Base-by-base conservation (phyloP, 2,888 invertebrate genomes). In the Trichopoda pennipes region DNA sequence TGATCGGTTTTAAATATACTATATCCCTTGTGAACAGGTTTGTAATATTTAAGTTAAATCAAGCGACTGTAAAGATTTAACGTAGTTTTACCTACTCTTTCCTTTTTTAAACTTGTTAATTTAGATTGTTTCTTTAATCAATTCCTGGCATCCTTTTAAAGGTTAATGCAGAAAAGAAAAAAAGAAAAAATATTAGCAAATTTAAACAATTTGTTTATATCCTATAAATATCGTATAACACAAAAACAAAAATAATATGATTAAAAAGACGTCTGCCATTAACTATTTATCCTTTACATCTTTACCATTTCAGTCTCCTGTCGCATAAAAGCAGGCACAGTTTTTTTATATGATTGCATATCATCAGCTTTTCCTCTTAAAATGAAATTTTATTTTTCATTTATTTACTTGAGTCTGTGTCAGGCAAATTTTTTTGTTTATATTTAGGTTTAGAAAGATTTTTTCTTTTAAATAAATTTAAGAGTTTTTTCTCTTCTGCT, bases 311-410 rank as follows among this genome's bases (percentile, higher is more conserved):
- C 7, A 16, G 21, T 63, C 68, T 63, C 42, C 68, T 61, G 61
- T 60, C 55, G 19, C 44, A 53, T 69, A 58, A 44, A 35, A 55
- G 19, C 72, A 70, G 17, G 17, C 70, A 56, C 44, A 60, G 68
- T 72, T 76, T 66, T n/a, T 32, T 32, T 58, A 35, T 70, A 32
- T 72, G 80, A 76, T 80, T 64, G 64, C 76, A 76, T 76, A 80
- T 80, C 80, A 80, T 76, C 70, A 76, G 51, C 75, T 55, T 56
- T 76, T 69, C 17, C 32, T 35, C 49, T 73, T 47, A 47, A 58
- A 38, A 44, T 10, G 44, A 1, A 21, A 44, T 21, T 61, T 49
- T 42, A 28, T 49, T 63, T 73, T 28, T 42, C 56, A 73, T 56
- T 64, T 64, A 49, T 56, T 23, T 55, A 23, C 12, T 14, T 51